These are phyloP conservation scores for Arctia plantaginis DNA, from an alignment of 2,888 invertebrate species.

Conservation along the genomic window DNA sequence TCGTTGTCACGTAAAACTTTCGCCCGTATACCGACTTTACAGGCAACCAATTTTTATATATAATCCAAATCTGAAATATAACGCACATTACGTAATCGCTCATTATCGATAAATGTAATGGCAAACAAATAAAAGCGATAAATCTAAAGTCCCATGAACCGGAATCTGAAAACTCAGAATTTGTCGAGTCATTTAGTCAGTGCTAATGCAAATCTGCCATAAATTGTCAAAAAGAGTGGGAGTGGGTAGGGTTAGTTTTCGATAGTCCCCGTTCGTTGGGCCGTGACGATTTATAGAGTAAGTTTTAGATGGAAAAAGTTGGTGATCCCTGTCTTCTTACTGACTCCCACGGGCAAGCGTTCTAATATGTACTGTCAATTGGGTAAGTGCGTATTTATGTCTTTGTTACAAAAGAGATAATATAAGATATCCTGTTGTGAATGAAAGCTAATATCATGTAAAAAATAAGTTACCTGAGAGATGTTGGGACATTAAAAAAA, in stretches of 20 bases:
- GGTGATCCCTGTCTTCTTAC: slow-evolving; percentile 70
- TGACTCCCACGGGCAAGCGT: slow-evolving; percentile 56
- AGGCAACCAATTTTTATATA: no score
- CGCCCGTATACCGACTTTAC: no score
- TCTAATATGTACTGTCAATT: slow-evolving; percentile 61
- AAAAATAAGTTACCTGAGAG: not conserved
- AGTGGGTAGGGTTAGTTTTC: slow-evolving; percentile 49
- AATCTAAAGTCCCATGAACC: slow-evolving; percentile 45
- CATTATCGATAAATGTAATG: not conserved
- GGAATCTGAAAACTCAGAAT: slow-evolving; percentile 54
- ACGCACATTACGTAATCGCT: not conserved
- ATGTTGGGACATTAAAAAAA: not conserved
- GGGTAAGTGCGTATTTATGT: slow-evolving; percentile 55
- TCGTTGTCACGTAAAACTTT: no score
- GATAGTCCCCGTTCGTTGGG: slow-evolving; percentile 64
- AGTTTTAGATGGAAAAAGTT: slow-evolving; percentile 85
- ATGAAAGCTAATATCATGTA: not conserved
- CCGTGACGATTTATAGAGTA: slow-evolving; percentile 82
- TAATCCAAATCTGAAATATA: not conserved
- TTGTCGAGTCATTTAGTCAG: slow-evolving; percentile 67
- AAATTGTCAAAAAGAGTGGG: slow-evolving; percentile 77
- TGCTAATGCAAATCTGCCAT: slow-evolving; percentile 80
- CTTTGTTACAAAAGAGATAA: slow-evolving; percentile 29
- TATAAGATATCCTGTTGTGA: not conserved
- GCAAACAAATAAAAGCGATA: slow-evolving; percentile 38